phyloP scores from a whole-genome alignment of 2,113 vertebrate species.

The Oriolus oriolus region DNA sequence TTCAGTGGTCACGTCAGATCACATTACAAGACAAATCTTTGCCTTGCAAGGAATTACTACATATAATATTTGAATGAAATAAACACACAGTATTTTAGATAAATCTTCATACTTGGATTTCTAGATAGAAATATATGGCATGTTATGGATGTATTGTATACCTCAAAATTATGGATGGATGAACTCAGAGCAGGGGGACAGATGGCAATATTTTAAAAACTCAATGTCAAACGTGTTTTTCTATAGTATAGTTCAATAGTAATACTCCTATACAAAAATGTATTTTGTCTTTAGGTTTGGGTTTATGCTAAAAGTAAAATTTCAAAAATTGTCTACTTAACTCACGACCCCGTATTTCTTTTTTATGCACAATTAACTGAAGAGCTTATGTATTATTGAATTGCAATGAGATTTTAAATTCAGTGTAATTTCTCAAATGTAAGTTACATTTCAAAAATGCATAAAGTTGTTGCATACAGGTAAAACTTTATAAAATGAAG shows the following conservation, averaged over 20 bases:
- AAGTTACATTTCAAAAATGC: background rate
- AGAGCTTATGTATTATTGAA: background rate
- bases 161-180: background rate
- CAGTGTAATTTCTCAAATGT: background rate
- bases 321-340: background rate
- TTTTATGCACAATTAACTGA: background rate
- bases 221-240: background rate
- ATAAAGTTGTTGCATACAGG: too few species aligned
- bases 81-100: background rate
- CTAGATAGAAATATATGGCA: background rate
- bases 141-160: background rate
- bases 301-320: background rate
- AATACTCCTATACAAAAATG: background rate
- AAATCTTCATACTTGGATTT: background rate
- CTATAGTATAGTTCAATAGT: background rate
- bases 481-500: too few species aligned
- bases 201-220: background rate
- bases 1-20: background rate
- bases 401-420: background rate
- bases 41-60: background rate
- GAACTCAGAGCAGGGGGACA: rapidly evolving
- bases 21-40: background rate
- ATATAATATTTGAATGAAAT: background rate
- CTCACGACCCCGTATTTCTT: background rate
- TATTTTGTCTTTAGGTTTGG: background rate